Percentiles rank a stretch among this genome's conserved stretches.
Conservation (phyloP, 2,888 invertebrate genomes). For the Dryobotodes eremita region DNA sequence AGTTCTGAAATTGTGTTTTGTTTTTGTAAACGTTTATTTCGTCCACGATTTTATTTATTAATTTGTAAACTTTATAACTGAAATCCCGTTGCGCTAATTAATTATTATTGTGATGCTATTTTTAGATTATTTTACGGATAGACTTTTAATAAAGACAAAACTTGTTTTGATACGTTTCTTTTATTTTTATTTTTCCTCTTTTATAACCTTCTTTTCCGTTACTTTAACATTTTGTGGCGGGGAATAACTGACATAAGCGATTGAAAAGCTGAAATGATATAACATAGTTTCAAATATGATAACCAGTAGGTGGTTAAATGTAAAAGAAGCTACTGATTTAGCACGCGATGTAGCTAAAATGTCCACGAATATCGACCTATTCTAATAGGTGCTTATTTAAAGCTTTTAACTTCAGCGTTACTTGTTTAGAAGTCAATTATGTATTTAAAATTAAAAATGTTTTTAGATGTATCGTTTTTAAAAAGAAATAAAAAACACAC, state of each 20-base stretch:
- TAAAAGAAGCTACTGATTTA: conserved; percentile 26
- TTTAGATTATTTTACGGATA: conserved; percentile 88
- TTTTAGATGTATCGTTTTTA: conserved; percentile 8
- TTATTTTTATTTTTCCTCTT: conserved; percentile 69
- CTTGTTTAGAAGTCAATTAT: conserved; percentile 57
- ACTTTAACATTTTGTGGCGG: conserved; percentile 1
- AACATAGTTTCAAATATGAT: conserved; percentile 23
- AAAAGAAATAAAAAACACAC: not conserved
- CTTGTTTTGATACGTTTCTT: conserved; percentile 78
- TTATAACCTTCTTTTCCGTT: conserved; percentile 34
- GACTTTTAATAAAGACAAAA: conserved; percentile 88
- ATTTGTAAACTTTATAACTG: conserved; percentile 77
- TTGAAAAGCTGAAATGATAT: conserved; percentile 7
- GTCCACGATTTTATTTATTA: conserved; percentile 71
- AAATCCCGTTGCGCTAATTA: conserved; percentile 78
- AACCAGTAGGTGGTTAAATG: conserved; percentile 8
- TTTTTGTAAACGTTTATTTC: conserved; percentile 73
- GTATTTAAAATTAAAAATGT: conserved; percentile 48
- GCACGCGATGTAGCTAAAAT: conserved; percentile 27
- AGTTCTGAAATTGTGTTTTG: conserved; percentile 57
- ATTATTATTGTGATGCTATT: conserved; percentile 87
- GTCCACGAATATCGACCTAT: conserved; percentile 16
- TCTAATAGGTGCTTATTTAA: conserved; percentile 19
- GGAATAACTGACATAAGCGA: not conserved
- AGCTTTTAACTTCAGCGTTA: conserved; percentile 28